These are phyloP conservation scores for Metopia argyrocephala DNA, from an alignment of 2,888 invertebrate genomes.

Conservation along the genomic window DNA sequence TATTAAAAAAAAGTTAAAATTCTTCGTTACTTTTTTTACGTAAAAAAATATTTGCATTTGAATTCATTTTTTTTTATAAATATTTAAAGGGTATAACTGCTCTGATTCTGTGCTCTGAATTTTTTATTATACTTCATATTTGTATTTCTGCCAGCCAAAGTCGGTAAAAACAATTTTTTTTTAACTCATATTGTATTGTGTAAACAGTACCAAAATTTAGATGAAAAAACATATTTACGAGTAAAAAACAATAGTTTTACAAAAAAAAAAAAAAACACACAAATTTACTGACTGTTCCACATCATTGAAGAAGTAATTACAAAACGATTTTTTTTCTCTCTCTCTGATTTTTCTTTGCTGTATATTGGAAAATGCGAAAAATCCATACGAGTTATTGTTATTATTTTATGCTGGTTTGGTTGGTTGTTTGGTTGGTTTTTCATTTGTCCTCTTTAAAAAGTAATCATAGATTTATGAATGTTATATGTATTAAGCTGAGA, in stretches of 20 bases:
- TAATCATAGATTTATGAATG: slow-evolving; percentile 63
- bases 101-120: not conserved
- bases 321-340: slow-evolving; percentile 48
- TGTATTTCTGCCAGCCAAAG: slow-evolving; percentile 19
- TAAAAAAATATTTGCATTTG: slow-evolving; percentile 49
- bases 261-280: slow-evolving; percentile 46
- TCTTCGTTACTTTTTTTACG: not conserved
- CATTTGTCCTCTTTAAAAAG: slow-evolving; percentile 59
- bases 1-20: slow-evolving; percentile 27
- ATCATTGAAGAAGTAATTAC: slow-evolving; percentile 72
- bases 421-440: not conserved
- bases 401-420: not conserved
- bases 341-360: not conserved
- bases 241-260: slow-evolving; percentile 52
- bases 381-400: not conserved
- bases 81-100: slow-evolving; percentile 12
- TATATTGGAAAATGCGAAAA: not conserved
- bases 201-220: slow-evolving; percentile 37
- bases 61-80: not conserved
- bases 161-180: not conserved
- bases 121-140: slow-evolving; percentile 30
- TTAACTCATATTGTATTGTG: slow-evolving; percentile 28
- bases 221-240: not conserved
- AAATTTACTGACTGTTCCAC: slow-evolving; percentile 68
- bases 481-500: slow-evolving; percentile 39